A percentile compares a stretch with the other conserved stretches of the same genome.
Conservation (phyloP, 2,888 invertebrate species). For the Cataglyphis livida region DNA sequence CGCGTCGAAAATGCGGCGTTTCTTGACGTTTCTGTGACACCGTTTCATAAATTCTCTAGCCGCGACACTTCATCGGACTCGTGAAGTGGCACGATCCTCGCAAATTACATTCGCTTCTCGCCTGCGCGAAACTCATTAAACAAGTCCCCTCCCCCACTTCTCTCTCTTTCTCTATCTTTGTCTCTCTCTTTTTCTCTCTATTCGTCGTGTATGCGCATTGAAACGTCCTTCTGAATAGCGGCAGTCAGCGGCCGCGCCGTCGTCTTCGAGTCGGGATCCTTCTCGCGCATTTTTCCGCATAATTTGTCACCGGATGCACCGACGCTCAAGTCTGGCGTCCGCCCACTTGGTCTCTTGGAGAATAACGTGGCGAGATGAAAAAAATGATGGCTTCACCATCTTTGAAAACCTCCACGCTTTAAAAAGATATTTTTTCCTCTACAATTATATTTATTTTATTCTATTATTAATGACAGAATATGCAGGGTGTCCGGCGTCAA, state of each 20-base stretch:
- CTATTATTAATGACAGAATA: neutral
- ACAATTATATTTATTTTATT: neutral
- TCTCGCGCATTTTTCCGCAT: slow-evolving; percentile 79
- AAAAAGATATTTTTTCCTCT: slow-evolving; percentile 4
- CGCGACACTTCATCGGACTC: slow-evolving; percentile 46
- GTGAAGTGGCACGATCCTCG: slow-evolving; percentile 60
- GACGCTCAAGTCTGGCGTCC: slow-evolving; percentile 34
- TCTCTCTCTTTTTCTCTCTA: slow-evolving; percentile 40
- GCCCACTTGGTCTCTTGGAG: slow-evolving; percentile 38
- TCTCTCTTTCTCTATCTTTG: neutral
- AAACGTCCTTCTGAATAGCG: slow-evolving; percentile 56
- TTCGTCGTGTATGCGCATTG: slow-evolving; percentile 67
- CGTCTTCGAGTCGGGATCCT: slow-evolving; percentile 66
- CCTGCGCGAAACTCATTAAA: slow-evolving; percentile 70
- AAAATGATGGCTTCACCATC: slow-evolving; percentile 39
- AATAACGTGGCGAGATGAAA: slow-evolving; percentile 50
- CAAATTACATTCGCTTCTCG: slow-evolving; percentile 62
- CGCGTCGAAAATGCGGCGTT: slow-evolving; percentile 46
- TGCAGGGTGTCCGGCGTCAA: too few relatives aligned
- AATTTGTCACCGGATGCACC: slow-evolving; percentile 79
- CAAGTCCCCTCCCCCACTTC: slow-evolving; percentile 35
- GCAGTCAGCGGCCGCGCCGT: slow-evolving; percentile 64
- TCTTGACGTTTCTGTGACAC: slow-evolving; percentile 36
- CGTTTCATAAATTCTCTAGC: slow-evolving; percentile 45
- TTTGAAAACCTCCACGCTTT: slow-evolving; percentile 23